Evolutionary conservation across 2,113 vertebrate species (phyloP).

Genomic region (Mohoua ochrocephala): DNA sequence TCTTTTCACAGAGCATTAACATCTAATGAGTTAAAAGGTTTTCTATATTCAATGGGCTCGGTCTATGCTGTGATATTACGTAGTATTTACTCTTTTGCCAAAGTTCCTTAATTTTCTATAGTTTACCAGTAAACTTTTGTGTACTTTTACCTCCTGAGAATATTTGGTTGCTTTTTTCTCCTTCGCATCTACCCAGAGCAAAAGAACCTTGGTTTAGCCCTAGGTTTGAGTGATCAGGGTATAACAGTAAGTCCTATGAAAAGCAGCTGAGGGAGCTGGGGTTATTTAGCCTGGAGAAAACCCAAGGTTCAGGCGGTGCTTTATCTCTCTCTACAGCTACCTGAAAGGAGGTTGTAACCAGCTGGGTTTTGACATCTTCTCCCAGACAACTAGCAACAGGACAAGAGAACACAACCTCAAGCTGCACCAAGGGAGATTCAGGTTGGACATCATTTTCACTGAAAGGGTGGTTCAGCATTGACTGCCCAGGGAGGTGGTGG

Average conservation of each 20-base stretch:
- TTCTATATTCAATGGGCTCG: not conserved
- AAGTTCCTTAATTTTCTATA: not conserved
- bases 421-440: not conserved
- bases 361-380: fast-evolving
- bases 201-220: not conserved
- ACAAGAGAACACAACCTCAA: not conserved
- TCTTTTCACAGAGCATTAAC: not conserved
- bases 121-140: not conserved
- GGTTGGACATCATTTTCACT: not conserved
- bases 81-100: not conserved
- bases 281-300: not conserved
- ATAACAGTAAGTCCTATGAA: too few relatives aligned
- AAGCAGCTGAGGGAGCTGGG: not conserved
- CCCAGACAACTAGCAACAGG: not conserved
- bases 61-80: not conserved
- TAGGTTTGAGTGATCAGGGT: not conserved
- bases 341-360: not conserved
- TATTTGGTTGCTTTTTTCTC: not conserved
- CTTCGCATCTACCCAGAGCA: fast-evolving
- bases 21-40: not conserved
- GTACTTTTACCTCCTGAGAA: not conserved
- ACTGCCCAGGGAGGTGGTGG: not conserved
- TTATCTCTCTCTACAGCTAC: not conserved
- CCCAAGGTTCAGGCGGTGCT: fast-evolving
- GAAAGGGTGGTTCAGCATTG: not conserved